Percentiles rank a stretch among this genome's conserved stretches.
These are phyloP conservation scores for Dicrurus megarhynchus DNA, from an alignment of 2,113 vertebrate genomes.

Conservation along the genomic window DNA sequence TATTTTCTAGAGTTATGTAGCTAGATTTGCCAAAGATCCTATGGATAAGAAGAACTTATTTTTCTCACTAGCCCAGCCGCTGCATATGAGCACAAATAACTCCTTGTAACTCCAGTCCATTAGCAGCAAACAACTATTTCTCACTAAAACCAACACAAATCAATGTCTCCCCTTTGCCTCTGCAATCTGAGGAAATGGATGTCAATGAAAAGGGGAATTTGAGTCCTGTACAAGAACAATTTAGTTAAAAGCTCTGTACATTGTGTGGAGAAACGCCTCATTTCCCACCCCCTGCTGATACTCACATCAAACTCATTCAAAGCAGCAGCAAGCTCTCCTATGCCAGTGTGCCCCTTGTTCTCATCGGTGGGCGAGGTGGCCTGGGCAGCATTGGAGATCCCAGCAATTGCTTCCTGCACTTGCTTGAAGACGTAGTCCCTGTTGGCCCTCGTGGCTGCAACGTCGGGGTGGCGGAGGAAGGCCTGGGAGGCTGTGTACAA, in stretches of 20 bases:
- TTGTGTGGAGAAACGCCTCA: background rate
- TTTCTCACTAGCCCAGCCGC: background rate
- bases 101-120: background rate
- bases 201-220: background rate
- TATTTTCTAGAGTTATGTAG: background rate
- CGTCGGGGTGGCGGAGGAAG: conserved; percentile 94
- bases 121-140: background rate
- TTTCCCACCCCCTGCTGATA: background rate
- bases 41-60: background rate
- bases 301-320: conserved; percentile 98
- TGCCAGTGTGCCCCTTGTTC: conserved; percentile 94
- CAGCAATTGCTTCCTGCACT: conserved; percentile 96
- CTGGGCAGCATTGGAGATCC: conserved; percentile 94
- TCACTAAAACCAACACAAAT: background rate
- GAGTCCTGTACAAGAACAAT: background rate
- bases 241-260: background rate
- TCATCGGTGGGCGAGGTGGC: conserved; percentile 93
- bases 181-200: background rate
- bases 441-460: conserved; percentile 94
- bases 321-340: conserved; percentile 95
- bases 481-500: conserved; percentile 96
- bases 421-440: conserved; percentile 98
- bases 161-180: background rate
- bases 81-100: background rate
- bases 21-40: background rate